Conservation (phyloP, 2,113 vertebrate species). For the Erinaceus europaeus region DNA sequence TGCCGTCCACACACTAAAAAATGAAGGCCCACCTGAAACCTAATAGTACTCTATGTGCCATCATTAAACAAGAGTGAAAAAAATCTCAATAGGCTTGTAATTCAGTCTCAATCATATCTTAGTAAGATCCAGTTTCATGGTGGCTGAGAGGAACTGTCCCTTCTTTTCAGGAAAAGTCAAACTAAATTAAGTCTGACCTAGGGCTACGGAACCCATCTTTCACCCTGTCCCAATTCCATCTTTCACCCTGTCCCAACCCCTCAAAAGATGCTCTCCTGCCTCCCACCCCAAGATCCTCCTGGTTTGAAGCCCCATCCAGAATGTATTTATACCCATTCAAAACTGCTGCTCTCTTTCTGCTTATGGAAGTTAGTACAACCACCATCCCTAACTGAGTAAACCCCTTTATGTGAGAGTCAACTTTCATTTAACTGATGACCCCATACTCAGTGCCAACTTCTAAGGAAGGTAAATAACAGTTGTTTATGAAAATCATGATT, state of each 20-base stretch:
- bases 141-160: background rate
- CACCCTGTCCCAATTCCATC: background rate
- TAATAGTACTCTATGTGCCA: background rate
- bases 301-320: background rate
- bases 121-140: background rate
- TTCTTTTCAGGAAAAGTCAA: background rate
- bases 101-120: background rate
- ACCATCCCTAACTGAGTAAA: no score
- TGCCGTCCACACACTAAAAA: background rate
- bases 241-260: background rate
- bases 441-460: no score
- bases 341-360: background rate
- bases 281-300: background rate
- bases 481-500: no score
- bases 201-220: background rate
- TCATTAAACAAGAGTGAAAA: slow-evolving; percentile 39
- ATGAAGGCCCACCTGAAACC: slow-evolving; percentile 1
- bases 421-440: no score
- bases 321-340: background rate
- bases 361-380: no score
- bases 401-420: no score
- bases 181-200: background rate
- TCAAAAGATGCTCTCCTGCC: background rate
- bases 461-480: no score
- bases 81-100: slow-evolving; percentile 39